Evolutionary conservation across 2,113 vertebrate genomes (phyloP), one percentile per base, ranked within the genome.

Genomic region (Centropus bengalensis): DNA sequence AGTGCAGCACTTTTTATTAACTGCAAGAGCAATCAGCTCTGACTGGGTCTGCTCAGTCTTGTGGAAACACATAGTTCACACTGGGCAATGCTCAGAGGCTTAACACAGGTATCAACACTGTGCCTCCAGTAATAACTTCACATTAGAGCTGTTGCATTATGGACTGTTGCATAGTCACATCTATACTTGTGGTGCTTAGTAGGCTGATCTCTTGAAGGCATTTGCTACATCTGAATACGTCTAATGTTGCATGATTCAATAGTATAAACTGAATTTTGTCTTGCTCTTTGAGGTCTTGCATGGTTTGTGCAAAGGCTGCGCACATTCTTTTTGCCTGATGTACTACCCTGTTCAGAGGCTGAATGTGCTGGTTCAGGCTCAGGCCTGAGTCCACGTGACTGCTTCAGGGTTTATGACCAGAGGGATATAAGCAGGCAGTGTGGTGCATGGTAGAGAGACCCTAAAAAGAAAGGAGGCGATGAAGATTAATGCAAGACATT

Each of bases 21-120:
- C 94, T 95, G 94, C 95, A 96, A 90, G 93, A 97, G 96, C 95
- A 95, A 94, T 97, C 96, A 97, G 95, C 94, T 96, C 96, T 91
- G 91, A 71, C 94, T 96, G 93, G 91, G 96, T 93, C 95, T 97
- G 95, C 94, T 96, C 95, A 95, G 93, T 96, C 95, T 97, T 96
- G 93, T 97, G 95, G 94, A 97, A 97, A 96, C 88, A 90, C 79
- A 95, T 93, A 96, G 96, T 96, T 97, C 96, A 96, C 94, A 88
- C 91, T 75, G 89, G 93, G 91, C 96, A 93, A 81, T 84, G 91
- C 93, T 96, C 91, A 75, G 91, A 86, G 95, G 94, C 85, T 95
- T 96, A 96, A 96, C 94, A 94, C 88, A 96, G 91, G 96, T 96
- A 97, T 93, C 94, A 88, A 78, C 86, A 36, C 94, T 73, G 81